Evolutionary conservation across 1,140 invertebrate genomes (phyloP).

Genomic region (Cephus cinctus): DNA sequence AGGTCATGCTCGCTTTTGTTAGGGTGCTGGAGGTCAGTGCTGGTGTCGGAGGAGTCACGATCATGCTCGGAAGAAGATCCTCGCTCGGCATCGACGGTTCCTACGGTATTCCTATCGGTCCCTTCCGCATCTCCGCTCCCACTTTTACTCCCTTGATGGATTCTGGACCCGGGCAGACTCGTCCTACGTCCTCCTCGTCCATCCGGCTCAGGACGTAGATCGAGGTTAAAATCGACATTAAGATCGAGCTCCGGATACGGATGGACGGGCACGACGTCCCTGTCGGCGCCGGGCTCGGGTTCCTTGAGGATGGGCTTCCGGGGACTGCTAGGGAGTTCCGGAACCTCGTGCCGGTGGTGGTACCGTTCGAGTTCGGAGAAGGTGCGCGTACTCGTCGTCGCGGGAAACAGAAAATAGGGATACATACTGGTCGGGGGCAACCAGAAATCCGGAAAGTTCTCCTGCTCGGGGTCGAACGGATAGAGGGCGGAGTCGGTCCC

Average conservation of each 20-base stretch:
- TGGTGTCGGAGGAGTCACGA: slow-evolving; percentile 29
- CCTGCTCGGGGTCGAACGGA: slow-evolving; percentile 56
- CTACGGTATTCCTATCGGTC: too few relatives aligned
- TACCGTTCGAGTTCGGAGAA: slow-evolving; percentile 25
- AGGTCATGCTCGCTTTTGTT: slow-evolving; percentile 41
- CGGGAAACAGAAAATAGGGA: slow-evolving; percentile 60
- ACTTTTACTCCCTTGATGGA: too few relatives aligned
- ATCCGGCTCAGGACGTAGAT: slow-evolving; percentile 15
- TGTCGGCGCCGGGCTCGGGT: slow-evolving; percentile 11
- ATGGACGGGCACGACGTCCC: slow-evolving; percentile 32
- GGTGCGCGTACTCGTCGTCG: slow-evolving; percentile 45
- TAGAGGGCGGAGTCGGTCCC: slow-evolving; percentile 60
- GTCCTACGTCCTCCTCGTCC: too few relatives aligned
- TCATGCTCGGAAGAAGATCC: slow-evolving; percentile 46
- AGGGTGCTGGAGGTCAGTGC: slow-evolving; percentile 40
- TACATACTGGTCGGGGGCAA: slow-evolving; percentile 59
- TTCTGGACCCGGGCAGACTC: too few relatives aligned
- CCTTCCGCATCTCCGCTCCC: too few relatives aligned
- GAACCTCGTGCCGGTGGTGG: slow-evolving; percentile 31
- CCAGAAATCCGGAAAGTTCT: slow-evolving; percentile 57
- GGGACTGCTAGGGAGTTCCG: slow-evolving; percentile 33
- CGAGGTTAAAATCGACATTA: slow-evolving; percentile 15
- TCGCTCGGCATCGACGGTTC: too few relatives aligned
- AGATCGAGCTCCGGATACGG: slow-evolving; percentile 34
- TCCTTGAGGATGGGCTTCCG: slow-evolving; percentile 28